A percentile compares a stretch with the other conserved stretches of the same genome.
These are phyloP conservation scores for Corydoras sp. DNA, from an alignment of 2,113 vertebrate species.

Conservation along the genomic window DNA sequence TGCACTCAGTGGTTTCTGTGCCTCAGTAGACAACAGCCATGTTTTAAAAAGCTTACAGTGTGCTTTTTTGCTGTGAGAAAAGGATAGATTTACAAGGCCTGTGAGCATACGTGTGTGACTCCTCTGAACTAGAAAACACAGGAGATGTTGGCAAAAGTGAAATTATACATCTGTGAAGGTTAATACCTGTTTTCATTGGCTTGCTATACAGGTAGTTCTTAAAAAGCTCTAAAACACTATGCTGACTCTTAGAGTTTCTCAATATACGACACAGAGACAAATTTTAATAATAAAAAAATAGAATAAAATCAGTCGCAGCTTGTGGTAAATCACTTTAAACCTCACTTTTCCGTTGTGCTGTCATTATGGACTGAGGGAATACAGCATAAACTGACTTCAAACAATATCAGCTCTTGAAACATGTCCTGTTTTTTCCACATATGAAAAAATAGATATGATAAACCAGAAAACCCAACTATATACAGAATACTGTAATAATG, in stretches of 20 bases:
- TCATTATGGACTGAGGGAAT: neutral
- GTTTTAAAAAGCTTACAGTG: slow-evolving; percentile 14
- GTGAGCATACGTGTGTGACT: slow-evolving; percentile 45
- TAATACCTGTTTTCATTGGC: slow-evolving; percentile 64
- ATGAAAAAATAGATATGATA: too few relatives aligned
- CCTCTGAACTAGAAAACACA: slow-evolving; percentile 44
- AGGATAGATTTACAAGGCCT: slow-evolving; percentile 47
- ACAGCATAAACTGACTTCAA: neutral
- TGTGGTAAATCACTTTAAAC: slow-evolving; percentile 28
- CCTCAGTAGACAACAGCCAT: slow-evolving; percentile 3
- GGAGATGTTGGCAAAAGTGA: slow-evolving; percentile 47
- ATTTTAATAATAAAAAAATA: too few relatives aligned
- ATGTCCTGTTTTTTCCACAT: too few relatives aligned
- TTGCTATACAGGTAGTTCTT: slow-evolving; percentile 49
- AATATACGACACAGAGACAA: slow-evolving; percentile 19
- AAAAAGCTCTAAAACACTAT: slow-evolving; percentile 47
- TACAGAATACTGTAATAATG: too few relatives aligned
- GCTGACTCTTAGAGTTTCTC: slow-evolving; percentile 52
- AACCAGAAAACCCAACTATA: too few relatives aligned
- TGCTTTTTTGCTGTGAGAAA: slow-evolving; percentile 36
- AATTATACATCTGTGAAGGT: slow-evolving; percentile 55
- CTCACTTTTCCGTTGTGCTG: slow-evolving; percentile 9
- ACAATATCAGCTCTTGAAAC: too few relatives aligned
- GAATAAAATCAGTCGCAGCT: neutral
- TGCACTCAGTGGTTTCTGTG: slow-evolving; percentile 21